These are phyloP conservation scores for Hofmannophila pseudospretella DNA, from an alignment of 2,888 invertebrate species.

Conservation along the genomic window DNA sequence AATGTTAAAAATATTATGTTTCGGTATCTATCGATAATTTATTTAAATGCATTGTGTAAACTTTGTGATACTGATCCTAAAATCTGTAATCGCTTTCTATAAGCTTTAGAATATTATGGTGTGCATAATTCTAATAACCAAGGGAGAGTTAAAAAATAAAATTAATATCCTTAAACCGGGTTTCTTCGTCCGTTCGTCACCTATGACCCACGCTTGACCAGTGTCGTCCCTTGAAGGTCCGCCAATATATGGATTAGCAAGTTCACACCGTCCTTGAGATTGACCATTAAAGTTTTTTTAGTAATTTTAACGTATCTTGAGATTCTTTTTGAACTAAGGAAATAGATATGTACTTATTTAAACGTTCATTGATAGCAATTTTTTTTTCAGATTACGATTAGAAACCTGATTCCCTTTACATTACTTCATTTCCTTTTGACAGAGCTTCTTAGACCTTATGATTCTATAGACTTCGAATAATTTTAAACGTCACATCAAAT, in stretches of 20 bases:
- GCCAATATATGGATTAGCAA: slow-evolving; percentile 50
- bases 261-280: slow-evolving; percentile 37
- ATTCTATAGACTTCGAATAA: slow-evolving; percentile 8
- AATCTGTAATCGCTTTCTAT: too few relatives aligned
- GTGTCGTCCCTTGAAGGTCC: slow-evolving; percentile 29
- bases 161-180: slow-evolving; percentile 40
- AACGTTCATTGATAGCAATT: too few relatives aligned
- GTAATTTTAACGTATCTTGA: not conserved
- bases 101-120: slow-evolving; percentile 17
- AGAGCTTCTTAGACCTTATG: too few relatives aligned
- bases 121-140: slow-evolving; percentile 4
- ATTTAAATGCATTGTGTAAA: too few relatives aligned
- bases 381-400: too few relatives aligned
- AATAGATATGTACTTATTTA: too few relatives aligned
- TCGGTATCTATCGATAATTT: too few relatives aligned
- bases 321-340: too few relatives aligned
- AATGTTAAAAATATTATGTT: too few relatives aligned
- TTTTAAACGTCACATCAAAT: slow-evolving; percentile 58
- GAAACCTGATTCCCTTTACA: too few relatives aligned
- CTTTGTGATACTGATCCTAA: too few relatives aligned
- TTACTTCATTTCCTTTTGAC: too few relatives aligned
- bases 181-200: slow-evolving; percentile 65
- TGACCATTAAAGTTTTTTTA: slow-evolving; percentile 11
- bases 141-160: slow-evolving; percentile 8
- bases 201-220: slow-evolving; percentile 72